These are phyloP conservation scores for Hirudo medicinalis DNA, from an alignment of 1,140 invertebrate species.

Conservation along the genomic window DNA sequence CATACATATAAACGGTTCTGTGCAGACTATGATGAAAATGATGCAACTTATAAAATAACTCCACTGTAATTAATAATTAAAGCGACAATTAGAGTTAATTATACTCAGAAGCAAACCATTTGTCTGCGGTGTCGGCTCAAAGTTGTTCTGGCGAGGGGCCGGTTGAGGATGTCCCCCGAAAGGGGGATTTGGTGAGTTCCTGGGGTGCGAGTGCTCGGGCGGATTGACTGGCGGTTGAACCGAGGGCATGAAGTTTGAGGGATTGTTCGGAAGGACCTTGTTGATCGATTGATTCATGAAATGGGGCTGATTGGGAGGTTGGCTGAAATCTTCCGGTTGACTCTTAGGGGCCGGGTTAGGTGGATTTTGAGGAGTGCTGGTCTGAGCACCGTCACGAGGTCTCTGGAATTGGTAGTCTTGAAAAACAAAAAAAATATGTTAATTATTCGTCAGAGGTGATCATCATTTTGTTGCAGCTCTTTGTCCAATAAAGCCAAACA, in stretches of 20 bases:
- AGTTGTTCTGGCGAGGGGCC: constrained; percentile 23
- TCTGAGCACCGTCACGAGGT: neutral
- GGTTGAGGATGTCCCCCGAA: constrained; percentile 25
- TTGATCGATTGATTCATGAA: constrained; percentile 9
- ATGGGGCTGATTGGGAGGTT: neutral
- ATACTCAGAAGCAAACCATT: too few relatives aligned
- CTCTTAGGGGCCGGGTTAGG: neutral
- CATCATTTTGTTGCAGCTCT: too few relatives aligned
- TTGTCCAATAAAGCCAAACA: too few relatives aligned
- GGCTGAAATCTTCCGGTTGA: neutral
- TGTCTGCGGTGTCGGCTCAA: constrained; percentile 19
- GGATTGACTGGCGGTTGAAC: constrained; percentile 15
- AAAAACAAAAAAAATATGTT: constrained; percentile 4
- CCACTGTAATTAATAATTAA: too few relatives aligned
- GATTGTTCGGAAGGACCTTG: neutral
- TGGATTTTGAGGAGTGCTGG: neutral
- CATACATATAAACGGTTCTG: too few relatives aligned
- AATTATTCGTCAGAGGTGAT: neutral
- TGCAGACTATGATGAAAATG: too few relatives aligned
- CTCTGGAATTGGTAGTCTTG: neutral
- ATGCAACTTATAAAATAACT: too few relatives aligned
- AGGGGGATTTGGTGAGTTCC: constrained; percentile 32
- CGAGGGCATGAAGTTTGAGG: neutral
- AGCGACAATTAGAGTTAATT: too few relatives aligned
- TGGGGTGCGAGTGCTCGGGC: constrained; percentile 26